Evolutionary conservation across 2,888 invertebrate genomes (phyloP).

Genomic region (Lottia scabra): DNA sequence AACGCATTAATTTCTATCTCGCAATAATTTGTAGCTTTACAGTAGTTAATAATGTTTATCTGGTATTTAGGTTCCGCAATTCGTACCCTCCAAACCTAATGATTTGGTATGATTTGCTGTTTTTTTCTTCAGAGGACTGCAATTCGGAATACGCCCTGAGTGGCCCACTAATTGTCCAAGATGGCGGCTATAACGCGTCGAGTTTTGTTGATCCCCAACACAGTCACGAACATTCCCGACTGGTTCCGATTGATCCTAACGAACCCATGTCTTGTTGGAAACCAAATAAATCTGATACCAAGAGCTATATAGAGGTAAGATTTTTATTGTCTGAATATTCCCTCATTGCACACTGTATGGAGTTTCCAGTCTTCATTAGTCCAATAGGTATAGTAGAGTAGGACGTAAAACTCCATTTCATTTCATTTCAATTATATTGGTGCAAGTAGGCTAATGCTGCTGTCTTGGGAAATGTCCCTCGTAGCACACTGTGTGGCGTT

Average conservation of each 20-base stretch:
- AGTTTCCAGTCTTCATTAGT: no score
- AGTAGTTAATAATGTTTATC: no score
- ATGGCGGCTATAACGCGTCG: constrained; percentile 38
- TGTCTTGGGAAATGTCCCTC: no score
- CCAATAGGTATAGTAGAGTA: no score
- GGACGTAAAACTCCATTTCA: no score
- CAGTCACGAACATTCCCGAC: constrained; percentile 35
- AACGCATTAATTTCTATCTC: no score
- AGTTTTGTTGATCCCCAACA: constrained; percentile 33
- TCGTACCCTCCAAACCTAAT: neutral
- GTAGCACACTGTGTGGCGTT: no score
- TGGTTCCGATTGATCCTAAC: constrained; percentile 32
- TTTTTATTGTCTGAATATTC: no score
- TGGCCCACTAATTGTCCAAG: constrained; percentile 47
- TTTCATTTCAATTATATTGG: no score
- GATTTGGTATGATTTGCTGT: neutral
- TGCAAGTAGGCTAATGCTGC: no score
- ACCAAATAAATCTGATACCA: constrained; percentile 26
- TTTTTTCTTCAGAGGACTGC: constrained; percentile 41
- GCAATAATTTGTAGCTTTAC: no score
- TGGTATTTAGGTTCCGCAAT: neutral
- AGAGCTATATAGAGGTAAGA: constrained; percentile 36
- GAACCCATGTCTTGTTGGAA: constrained; percentile 39
- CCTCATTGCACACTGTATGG: no score
- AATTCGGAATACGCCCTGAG: constrained; percentile 50